Base-by-base conservation (phyloP, 1,140 invertebrate species). In the Procambarus clarkii region DNA sequence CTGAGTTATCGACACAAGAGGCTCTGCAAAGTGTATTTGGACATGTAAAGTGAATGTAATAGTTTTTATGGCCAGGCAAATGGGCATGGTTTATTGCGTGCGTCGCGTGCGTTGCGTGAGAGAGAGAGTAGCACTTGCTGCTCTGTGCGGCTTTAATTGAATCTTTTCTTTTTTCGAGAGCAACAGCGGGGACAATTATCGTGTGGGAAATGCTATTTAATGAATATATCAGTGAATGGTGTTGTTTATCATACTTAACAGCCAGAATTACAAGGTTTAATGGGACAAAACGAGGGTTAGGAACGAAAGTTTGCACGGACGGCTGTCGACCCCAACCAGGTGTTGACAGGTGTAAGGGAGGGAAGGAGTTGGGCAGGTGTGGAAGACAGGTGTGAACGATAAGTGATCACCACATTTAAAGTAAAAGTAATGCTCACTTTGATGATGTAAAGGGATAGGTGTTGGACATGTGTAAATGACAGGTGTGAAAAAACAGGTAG, bases 1-100 rank as follows among this genome's bases (percentile, higher is more conserved):
- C 24, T 74, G 34, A 74, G 69, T 74, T 74, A 74, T 34, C 24
- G 69, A 7, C 64, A 4, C 24, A 74, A 74, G 64, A n/a, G 69
- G n/a, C 24, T 34, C 69, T 8, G 5, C n/a, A 2, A 74, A 74
- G 69, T 74, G 69, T 34, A 5, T 24, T 34, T 74, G 69, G 24
- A 74, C 69, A 74, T n/a, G 69, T 74, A 74, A 74, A 74, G 69
- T 74, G 69, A 74, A 74, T 24, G 24, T 74, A 74, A 74, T 74
- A 74, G 69, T 24, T 74, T 69, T 74, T 74, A 74, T 21, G 69
- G 4, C 8, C 3, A 24, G 24, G n/a, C 24, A 74, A 74, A 74
- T 74, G 24, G 69, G 21, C 21, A 5, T 74, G n/a, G n/a, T 34
- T 74, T 74, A 74, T 74, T 0, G 69, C 24, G 69, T 74, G 69